A percentile compares a stretch with the other conserved stretches of the same genome.
Evolutionary conservation across 2,888 invertebrate genomes (phyloP).

Genomic region (Luperina nickerlii): DNA sequence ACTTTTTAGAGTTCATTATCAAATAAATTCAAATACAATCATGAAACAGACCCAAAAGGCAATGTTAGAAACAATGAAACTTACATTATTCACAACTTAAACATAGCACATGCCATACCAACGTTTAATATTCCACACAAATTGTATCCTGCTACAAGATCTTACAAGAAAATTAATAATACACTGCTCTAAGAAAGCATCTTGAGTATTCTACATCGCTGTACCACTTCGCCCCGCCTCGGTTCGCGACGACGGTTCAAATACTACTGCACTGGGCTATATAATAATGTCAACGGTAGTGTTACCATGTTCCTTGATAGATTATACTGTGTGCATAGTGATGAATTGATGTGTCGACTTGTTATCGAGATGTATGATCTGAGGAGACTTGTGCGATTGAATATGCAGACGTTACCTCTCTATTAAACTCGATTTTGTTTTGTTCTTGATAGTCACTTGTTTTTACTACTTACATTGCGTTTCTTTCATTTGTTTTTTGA

Average conservation of each 20-base stretch:
- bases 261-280: constrained; percentile 43
- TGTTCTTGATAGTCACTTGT: not conserved
- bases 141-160: constrained; percentile 17
- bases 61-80: not conserved
- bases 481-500: not conserved
- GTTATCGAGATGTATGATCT: constrained; percentile 5
- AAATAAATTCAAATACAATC: not conserved
- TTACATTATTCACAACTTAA: not conserved
- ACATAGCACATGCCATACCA: not conserved
- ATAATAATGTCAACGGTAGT: constrained; percentile 39
- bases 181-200: constrained; percentile 33
- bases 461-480: not conserved
- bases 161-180: constrained; percentile 56
- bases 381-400: not conserved
- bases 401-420: not conserved
- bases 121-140: constrained; percentile 22
- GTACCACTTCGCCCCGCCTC: constrained; percentile 30
- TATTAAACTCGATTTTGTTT: constrained; percentile 5
- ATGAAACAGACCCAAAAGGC: not conserved
- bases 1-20: not conserved
- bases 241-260: constrained; percentile 49
- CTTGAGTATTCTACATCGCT: constrained; percentile 23
- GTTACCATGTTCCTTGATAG: constrained; percentile 44
- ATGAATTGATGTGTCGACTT: constrained; percentile 40
- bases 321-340: constrained; percentile 40